Evolutionary conservation across 2,888 invertebrate genomes (phyloP), one percentile per base, ranked within the genome.

Genomic region (Drosophila colorata): DNA sequence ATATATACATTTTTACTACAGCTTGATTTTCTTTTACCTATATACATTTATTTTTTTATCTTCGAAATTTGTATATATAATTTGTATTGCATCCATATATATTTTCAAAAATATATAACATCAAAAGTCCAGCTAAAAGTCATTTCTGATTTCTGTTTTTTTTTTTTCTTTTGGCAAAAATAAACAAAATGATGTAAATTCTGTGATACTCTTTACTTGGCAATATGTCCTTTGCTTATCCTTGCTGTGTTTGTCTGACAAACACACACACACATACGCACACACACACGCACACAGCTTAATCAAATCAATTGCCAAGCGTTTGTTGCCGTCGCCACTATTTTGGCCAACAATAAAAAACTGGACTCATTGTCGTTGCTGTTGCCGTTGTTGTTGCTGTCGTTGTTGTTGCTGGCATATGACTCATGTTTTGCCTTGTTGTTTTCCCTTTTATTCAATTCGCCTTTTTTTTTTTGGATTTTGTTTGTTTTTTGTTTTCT

Each of bases 221-320:
- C 3, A 3, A 20, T 20, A 20, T 20, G 20, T 20, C 20, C 20
- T 20, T 20, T 20, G 20, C 4, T 3, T 20, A 20, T 55, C 14
- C 46, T 33, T 33, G 11, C 31, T 33, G n/a, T 11, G 4, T 4
- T 25, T 18, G 7, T 43, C n/a, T n/a, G 5, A 20, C 37, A 37
- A 9, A 38, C 14, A 13, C n/a, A n/a, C n/a, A n/a, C n/a, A n/a
- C n/a, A n/a, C n/a, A n/a, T n/a, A n/a, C n/a, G n/a, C 7, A n/a
- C 9, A 58, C 28, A 35, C 14, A 3, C 23, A 47, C 38, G 35
- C 47, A 38, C 65, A 66, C 74, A 70, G 70, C 74, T 79, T 79
- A 79, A 82, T 79, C 77, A 56, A 70, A 55, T 64, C 70, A 70
- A 70, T 69, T 64, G 69, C 18, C 57, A 41, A 57, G 49, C 16